Conservation (phyloP, 2,797 vertebrate species). For the Epinephelus malabaricus region DNA sequence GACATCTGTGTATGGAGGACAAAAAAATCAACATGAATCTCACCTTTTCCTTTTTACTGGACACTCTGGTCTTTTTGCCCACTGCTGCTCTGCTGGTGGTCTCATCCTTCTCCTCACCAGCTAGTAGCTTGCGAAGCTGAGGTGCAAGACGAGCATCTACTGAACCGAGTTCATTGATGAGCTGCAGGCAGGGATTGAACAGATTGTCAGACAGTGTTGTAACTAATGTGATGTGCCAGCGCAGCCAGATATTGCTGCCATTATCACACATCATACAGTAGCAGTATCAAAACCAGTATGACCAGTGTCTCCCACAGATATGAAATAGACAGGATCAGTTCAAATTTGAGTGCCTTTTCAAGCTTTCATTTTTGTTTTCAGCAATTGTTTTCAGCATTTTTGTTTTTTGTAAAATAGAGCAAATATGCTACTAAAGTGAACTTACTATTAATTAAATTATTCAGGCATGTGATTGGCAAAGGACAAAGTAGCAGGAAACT, state of each 20-base stretch:
- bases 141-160: constrained; percentile 89
- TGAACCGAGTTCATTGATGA: constrained; percentile 90
- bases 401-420: no score
- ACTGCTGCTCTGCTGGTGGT: constrained; percentile 30
- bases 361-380: no score
- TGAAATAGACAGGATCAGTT: no score
- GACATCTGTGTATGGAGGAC: not conserved
- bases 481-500: no score
- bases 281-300: not conserved
- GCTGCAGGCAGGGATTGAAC: constrained; percentile 65
- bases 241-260: not conserved
- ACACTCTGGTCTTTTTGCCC: constrained; percentile 68
- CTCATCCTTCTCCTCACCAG: constrained; percentile 63
- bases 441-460: no score
- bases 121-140: constrained; percentile 87
- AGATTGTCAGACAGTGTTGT: not conserved
- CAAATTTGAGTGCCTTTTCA: no score
- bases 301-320: no score
- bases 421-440: no score
- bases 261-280: not conserved
- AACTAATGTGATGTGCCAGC: not conserved
- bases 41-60: constrained; percentile 74
- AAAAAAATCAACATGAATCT: not conserved
- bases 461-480: no score
- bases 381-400: no score